phyloP scores from a whole-genome alignment of 37 sponge, comb jelly and placozoan genomes.

The Bolinopsis microptera region DNA sequence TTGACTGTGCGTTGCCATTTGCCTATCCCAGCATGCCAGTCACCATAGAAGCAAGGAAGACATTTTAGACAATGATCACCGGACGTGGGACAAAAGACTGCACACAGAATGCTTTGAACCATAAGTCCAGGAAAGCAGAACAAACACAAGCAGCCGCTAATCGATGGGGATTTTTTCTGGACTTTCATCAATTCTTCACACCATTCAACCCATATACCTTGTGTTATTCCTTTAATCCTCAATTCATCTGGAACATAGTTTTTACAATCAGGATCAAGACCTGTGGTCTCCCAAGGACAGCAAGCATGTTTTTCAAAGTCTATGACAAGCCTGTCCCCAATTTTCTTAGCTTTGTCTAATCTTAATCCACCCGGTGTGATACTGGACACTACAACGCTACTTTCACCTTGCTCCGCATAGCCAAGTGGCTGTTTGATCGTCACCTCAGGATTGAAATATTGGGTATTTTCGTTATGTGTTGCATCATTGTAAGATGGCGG shows the following conservation, averaged over 20 bases:
- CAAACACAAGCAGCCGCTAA: constrained; percentile 39
- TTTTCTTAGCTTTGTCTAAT: constrained; percentile 16
- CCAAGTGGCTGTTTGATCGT: background rate
- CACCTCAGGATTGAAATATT: background rate
- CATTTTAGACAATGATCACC: constrained; percentile 42
- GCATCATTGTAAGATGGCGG: background rate
- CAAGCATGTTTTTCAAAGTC: constrained; percentile 31
- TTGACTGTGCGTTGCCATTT: constrained; percentile 37
- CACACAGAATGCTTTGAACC: constrained; percentile 1
- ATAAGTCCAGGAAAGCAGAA: constrained; percentile 32
- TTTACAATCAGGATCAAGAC: constrained; percentile 61
- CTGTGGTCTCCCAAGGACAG: background rate
- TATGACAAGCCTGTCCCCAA: constrained; percentile 9
- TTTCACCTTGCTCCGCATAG: background rate
- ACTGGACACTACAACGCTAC: background rate
- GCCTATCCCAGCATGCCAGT: constrained; percentile 17
- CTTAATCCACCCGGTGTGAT: constrained; percentile 41
- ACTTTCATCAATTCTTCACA: constrained; percentile 58
- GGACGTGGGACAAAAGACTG: constrained; percentile 11
- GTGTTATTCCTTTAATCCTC: constrained; percentile 8
- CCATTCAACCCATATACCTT: constrained; percentile 6
- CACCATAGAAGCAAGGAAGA: constrained; percentile 59
- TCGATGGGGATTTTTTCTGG: constrained; percentile 48
- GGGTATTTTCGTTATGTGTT: background rate
- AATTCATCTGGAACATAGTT: constrained; percentile 35